Conservation (phyloP, 2,888 invertebrate species). For the Formica aserva region DNA sequence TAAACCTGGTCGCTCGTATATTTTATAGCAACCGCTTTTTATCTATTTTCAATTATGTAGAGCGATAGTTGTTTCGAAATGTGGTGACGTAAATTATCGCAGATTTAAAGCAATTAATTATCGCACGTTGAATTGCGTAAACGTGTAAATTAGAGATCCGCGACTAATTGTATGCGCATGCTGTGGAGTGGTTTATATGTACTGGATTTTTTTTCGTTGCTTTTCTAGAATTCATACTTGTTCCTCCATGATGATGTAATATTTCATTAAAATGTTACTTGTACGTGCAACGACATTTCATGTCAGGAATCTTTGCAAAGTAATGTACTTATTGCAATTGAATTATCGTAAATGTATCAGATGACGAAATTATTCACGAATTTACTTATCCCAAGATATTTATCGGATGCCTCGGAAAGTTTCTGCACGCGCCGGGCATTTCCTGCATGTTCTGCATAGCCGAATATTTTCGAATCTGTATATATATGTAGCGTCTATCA, state of each 20-base stretch:
- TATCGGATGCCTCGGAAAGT: slow-evolving; percentile 39
- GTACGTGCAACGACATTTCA: not conserved
- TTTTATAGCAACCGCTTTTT: slow-evolving; percentile 25
- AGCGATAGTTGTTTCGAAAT: slow-evolving; percentile 44
- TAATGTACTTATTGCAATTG: not conserved
- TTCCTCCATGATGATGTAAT: not conserved
- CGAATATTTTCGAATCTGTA: slow-evolving; percentile 9
- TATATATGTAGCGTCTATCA: not conserved
- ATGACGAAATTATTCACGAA: slow-evolving; percentile 25
- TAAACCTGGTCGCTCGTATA: not conserved
- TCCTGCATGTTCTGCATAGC: slow-evolving; percentile 13
- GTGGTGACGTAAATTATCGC: slow-evolving; percentile 45
- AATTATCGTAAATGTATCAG: slow-evolving; percentile 16
- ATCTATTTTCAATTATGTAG: slow-evolving; percentile 36
- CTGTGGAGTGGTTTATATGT: slow-evolving; percentile 30
- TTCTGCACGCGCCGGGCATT: slow-evolving; percentile 28
- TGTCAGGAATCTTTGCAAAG: not conserved
- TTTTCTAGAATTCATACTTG: slow-evolving; percentile 16
- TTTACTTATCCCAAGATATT: slow-evolving; percentile 21
- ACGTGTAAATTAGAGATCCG: slow-evolving; percentile 52
- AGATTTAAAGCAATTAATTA: slow-evolving; percentile 55
- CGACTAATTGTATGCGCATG: slow-evolving; percentile 46
- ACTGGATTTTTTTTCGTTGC: slow-evolving; percentile 12
- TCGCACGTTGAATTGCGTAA: slow-evolving; percentile 50
- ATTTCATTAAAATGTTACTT: slow-evolving; percentile 16